Conservation (phyloP, 2,113 vertebrate species). For the Actenoides hombroni region DNA sequence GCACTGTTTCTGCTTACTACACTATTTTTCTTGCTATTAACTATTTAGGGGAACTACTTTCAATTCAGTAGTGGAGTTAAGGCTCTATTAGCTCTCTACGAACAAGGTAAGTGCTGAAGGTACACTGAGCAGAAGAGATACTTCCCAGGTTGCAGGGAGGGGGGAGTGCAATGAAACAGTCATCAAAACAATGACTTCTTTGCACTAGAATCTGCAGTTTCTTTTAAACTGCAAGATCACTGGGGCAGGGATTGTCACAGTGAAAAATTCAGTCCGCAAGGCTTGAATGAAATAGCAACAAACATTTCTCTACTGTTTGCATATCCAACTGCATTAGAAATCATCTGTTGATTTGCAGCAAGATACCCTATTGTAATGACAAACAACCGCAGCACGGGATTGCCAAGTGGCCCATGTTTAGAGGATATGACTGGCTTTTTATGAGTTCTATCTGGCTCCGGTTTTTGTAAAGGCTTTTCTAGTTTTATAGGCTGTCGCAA, state of each 20-base stretch:
- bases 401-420: background rate
- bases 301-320: background rate
- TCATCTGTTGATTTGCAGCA: background rate
- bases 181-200: background rate
- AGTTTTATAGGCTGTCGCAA: constrained; percentile 46
- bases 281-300: background rate
- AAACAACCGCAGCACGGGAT: background rate
- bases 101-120: background rate
- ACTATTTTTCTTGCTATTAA: background rate
- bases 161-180: background rate
- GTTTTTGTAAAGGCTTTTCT: constrained; percentile 1
- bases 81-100: too few relatives aligned
- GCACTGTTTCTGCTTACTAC: background rate
- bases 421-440: constrained; percentile 14
- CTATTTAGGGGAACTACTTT: background rate
- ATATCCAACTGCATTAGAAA: background rate
- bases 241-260: background rate
- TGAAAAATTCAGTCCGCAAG: background rate
- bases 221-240: background rate
- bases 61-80: background rate
- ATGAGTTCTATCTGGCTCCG: background rate
- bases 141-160: background rate
- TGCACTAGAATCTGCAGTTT: background rate
- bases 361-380: background rate
- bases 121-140: background rate